Conservation (phyloP, 2,888 invertebrate species). For the Eilema depressum region DNA sequence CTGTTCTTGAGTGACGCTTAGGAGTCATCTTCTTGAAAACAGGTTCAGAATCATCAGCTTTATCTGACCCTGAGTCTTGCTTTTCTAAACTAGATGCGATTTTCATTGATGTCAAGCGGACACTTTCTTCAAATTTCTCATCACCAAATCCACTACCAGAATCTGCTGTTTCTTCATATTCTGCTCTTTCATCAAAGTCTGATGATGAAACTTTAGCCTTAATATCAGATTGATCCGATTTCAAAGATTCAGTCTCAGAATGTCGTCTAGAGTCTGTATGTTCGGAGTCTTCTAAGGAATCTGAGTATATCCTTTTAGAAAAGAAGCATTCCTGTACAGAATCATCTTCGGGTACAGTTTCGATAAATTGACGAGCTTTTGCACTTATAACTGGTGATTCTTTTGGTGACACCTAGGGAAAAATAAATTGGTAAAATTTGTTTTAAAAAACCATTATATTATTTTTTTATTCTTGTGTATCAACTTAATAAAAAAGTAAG, state of each 20-base stretch:
- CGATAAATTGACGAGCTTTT: conserved; percentile 84
- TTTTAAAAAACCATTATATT: neutral
- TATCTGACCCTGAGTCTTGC: conserved; percentile 76
- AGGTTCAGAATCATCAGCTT: conserved; percentile 68
- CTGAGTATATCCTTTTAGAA: conserved; percentile 84
- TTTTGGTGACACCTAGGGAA: conserved; percentile 71
- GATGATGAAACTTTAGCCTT: conserved; percentile 83
- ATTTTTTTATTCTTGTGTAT: neutral
- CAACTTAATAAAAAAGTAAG: too few species aligned
- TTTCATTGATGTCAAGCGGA: conserved; percentile 78
- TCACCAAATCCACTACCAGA: conserved; percentile 85
- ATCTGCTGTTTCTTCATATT: conserved; percentile 81
- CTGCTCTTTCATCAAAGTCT: conserved; percentile 83
- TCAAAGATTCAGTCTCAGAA: conserved; percentile 84
- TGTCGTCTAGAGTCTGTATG: conserved; percentile 83
- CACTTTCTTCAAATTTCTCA: conserved; percentile 83
- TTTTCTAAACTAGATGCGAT: conserved; percentile 73
- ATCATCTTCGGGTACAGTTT: conserved; percentile 86
- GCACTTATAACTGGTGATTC: conserved; percentile 84
- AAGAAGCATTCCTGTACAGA: conserved; percentile 86
- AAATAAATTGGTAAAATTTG: neutral
- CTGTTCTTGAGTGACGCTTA: conserved; percentile 82
- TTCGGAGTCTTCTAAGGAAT: conserved; percentile 84
- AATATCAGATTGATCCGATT: conserved; percentile 83
- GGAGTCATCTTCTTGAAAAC: conserved; percentile 81